Conservation (phyloP, 2,888 invertebrate genomes). For the Stomorhina lunata region DNA sequence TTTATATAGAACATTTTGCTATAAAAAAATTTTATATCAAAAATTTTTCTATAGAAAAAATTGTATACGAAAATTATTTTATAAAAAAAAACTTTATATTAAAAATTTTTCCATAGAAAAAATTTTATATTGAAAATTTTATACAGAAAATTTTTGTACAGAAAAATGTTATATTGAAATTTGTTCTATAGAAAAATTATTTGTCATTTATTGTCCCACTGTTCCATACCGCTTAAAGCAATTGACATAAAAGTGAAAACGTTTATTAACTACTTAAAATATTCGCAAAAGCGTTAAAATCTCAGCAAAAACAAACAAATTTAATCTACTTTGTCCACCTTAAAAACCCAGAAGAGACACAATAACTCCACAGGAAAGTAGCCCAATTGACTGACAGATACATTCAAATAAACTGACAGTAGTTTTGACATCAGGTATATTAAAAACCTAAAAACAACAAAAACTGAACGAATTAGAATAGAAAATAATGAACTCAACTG, state of each 20-base stretch:
- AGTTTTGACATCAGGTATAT: constrained; percentile 31
- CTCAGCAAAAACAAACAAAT: constrained; percentile 38
- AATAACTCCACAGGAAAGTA: constrained; percentile 58
- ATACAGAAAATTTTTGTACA: too few species aligned
- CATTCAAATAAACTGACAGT: too few species aligned
- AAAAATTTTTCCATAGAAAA: too few species aligned
- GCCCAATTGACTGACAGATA: constrained; percentile 34
- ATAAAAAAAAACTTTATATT: too few species aligned
- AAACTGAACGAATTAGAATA: constrained; percentile 37
- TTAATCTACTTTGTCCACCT: constrained; percentile 51
- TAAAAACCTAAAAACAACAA: background rate
- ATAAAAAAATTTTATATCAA: too few species aligned
- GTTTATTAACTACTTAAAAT: constrained; percentile 28
- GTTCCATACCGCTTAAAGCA: background rate
- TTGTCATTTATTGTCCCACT: constrained; percentile 19
- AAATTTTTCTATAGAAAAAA: too few species aligned
- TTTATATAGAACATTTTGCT: too few species aligned
- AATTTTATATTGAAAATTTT: too few species aligned
- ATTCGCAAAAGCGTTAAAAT: constrained; percentile 48
- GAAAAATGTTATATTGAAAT: too few species aligned
- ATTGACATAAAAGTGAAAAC: constrained; percentile 34
- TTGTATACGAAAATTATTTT: too few species aligned
- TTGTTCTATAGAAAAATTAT: too few species aligned
- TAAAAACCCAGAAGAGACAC: too few species aligned
- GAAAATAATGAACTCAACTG: constrained; percentile 61